A percentile compares a stretch with the other conserved stretches of the same genome.
Evolutionary conservation across 2,797 vertebrate genomes (phyloP).

Genomic region (Acanthurus lineatus): DNA sequence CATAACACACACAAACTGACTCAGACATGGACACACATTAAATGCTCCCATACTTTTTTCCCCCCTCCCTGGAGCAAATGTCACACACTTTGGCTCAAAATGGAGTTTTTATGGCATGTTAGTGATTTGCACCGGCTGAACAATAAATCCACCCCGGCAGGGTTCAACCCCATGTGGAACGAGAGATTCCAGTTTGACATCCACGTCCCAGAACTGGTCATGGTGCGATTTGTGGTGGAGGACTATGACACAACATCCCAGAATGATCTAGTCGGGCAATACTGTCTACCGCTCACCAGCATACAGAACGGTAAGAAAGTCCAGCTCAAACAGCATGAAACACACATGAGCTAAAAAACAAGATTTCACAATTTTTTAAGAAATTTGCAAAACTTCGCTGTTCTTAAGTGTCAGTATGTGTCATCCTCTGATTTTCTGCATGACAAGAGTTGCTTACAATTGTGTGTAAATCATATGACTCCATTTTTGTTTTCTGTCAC

Average conservation of each 20-base stretch:
- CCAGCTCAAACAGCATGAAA: neutral
- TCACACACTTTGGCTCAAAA: neutral
- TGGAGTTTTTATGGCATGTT: neutral
- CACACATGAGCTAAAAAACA: neutral
- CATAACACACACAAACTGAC: neutral
- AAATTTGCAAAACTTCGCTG: too few relatives aligned
- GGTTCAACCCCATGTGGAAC: conserved; percentile 95
- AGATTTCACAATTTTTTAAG: neutral
- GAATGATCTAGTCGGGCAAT: conserved; percentile 94
- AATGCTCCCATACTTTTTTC: neutral
- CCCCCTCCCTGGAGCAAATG: neutral
- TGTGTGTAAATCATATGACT: conserved; percentile 1
- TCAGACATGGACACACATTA: neutral
- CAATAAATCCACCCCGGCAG: conserved; percentile 62
- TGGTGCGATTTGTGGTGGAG: conserved; percentile 93
- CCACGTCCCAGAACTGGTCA: conserved; percentile 88
- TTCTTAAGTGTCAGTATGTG: too few relatives aligned
- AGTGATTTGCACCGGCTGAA: neutral
- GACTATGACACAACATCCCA: conserved; percentile 90
- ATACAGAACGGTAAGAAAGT: conserved; percentile 89
- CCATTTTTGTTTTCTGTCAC: neutral
- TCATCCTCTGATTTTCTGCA: neutral
- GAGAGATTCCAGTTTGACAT: conserved; percentile 88
- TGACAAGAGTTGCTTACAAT: neutral
- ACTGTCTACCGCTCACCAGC: conserved; percentile 91